These are phyloP conservation scores for Harpagoxenus sublaevis DNA, from an alignment of 2,888 invertebrate species.

Conservation along the genomic window DNA sequence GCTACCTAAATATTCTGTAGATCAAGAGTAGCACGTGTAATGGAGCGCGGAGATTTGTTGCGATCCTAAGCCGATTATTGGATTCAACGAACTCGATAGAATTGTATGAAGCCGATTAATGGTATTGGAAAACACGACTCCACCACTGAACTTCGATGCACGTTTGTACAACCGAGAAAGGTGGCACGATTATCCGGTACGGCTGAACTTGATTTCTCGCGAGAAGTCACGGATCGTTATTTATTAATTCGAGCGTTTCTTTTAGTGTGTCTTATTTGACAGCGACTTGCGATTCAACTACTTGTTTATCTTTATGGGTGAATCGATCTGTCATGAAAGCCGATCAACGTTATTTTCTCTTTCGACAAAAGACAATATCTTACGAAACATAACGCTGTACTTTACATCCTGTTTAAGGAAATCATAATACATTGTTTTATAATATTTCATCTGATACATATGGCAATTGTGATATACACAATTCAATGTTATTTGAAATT, in stretches of 20 bases:
- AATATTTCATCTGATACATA: not conserved
- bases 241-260: constrained; percentile 1
- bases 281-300: not conserved
- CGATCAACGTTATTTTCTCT: not conserved
- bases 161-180: constrained; percentile 19
- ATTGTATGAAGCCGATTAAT: constrained; percentile 57
- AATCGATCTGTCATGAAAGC: not conserved
- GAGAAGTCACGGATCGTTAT: not conserved
- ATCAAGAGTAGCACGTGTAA: constrained; percentile 50
- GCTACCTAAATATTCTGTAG: constrained; percentile 50
- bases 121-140: constrained; percentile 38
- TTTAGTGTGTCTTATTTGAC: not conserved
- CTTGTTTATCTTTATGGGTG: constrained; percentile 1
- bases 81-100: constrained; percentile 59
- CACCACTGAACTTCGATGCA: constrained; percentile 23
- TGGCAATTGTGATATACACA: not conserved
- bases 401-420: not conserved
- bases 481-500: not conserved
- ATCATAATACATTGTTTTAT: not conserved
- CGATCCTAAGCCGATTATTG: constrained; percentile 56
- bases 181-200: constrained; percentile 18
- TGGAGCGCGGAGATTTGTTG: constrained; percentile 53
- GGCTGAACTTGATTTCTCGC: not conserved
- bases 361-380: not conserved
- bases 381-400: not conserved